These are phyloP conservation scores for Apodemus agrarius DNA, from an alignment of 2,797 vertebrate genomes.

Conservation along the genomic window DNA sequence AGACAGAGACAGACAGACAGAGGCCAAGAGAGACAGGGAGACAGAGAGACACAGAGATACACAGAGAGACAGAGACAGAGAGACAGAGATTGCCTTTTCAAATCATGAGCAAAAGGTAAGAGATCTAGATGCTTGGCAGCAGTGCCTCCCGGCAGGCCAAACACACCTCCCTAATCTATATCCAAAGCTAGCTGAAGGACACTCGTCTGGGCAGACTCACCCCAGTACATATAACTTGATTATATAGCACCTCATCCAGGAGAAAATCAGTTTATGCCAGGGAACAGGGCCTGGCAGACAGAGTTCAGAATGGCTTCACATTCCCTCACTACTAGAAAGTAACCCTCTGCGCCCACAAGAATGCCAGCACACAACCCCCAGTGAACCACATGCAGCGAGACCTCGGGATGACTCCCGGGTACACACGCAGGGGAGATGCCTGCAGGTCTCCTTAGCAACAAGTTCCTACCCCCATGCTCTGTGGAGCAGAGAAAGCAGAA, in stretches of 20 bases:
- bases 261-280: neutral
- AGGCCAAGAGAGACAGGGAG: neutral
- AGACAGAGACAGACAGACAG: no score
- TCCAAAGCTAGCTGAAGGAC: neutral
- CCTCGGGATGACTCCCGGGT: neutral
- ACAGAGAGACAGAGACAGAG: no score
- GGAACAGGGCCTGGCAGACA: neutral
- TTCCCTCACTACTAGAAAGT: fast-evolving
- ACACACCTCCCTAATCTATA: neutral
- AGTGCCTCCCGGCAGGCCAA: neutral
- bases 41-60: no score
- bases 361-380: neutral
- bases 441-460: neutral
- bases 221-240: neutral
- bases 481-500: neutral
- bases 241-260: neutral
- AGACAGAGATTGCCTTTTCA: neutral
- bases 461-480: neutral
- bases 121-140: neutral
- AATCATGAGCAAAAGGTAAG: neutral
- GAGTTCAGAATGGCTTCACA: neutral
- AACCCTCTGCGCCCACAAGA: neutral
- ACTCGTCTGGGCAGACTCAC: neutral
- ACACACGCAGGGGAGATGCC: neutral
- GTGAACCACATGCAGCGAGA: neutral